Percentiles rank a stretch among this genome's conserved stretches.
These are phyloP conservation scores for Polymixis flavicincta DNA, from an alignment of 2,888 invertebrate genomes.

Conservation along the genomic window DNA sequence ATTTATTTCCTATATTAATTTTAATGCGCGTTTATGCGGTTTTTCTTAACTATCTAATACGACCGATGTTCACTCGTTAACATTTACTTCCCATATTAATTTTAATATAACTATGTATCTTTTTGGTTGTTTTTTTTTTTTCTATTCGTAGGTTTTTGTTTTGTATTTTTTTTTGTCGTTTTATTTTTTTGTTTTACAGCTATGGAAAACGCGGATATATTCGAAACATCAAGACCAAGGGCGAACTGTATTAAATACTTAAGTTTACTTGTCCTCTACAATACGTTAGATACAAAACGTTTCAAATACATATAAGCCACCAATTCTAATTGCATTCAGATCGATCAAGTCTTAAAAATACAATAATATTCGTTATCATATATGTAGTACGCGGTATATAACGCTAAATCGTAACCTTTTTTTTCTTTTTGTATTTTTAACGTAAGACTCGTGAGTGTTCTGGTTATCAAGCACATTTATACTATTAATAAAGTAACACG, in stretches of 20 bases:
- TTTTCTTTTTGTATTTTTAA: too few relatives aligned
- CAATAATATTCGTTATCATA: background rate
- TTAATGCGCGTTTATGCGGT: background rate
- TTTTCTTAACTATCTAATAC: background rate
- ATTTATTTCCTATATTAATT: background rate
- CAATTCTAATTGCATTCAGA: background rate
- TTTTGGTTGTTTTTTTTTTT: too few relatives aligned
- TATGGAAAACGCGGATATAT: constrained; percentile 4
- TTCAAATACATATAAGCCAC: background rate
- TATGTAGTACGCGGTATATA: background rate
- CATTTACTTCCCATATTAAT: background rate
- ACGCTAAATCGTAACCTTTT: background rate
- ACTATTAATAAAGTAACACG: constrained; percentile 3
- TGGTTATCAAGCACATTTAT: constrained; percentile 45
- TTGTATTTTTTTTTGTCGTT: background rate
- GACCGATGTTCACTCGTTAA: background rate
- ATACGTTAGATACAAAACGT: background rate
- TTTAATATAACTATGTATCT: background rate
- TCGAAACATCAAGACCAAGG: constrained; percentile 3
- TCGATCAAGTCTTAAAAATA: background rate
- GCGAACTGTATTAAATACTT: background rate
- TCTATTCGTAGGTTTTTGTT: too few relatives aligned
- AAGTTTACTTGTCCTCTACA: background rate
- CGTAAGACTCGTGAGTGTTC: background rate
- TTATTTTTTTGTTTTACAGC: background rate